phyloP scores from a whole-genome alignment of 2,888 invertebrate genomes.

The Phrixothrix hirtus region DNA sequence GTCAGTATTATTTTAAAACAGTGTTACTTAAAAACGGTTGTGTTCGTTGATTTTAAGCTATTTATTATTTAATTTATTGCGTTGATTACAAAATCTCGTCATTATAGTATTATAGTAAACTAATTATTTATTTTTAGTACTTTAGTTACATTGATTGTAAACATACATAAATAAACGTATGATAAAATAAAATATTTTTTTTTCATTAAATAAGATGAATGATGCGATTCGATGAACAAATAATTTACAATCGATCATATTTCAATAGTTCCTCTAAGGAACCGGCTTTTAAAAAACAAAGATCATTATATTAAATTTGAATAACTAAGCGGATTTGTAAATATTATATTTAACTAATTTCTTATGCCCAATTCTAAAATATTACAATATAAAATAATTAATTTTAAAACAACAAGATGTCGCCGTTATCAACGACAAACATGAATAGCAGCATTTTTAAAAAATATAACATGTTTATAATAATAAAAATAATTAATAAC shows the following conservation, averaged over 20 bases:
- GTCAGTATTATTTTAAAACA: constrained; percentile 21
- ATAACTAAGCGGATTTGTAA: no score
- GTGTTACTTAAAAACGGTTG: constrained; percentile 22
- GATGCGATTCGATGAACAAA: constrained; percentile 2
- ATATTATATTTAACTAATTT: no score
- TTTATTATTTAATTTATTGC: constrained; percentile 18
- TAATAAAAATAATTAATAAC: no score
- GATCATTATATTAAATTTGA: no score
- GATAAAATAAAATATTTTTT: no score
- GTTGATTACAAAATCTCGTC: constrained; percentile 15
- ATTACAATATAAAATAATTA: no score
- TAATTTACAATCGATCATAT: neutral
- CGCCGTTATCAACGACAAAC: no score
- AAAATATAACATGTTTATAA: no score
- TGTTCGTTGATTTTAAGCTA: constrained; percentile 19
- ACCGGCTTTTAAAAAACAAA: neutral
- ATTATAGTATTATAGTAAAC: constrained; percentile 8
- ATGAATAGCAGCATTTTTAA: no score
- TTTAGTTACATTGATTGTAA: neutral
- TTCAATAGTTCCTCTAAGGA: no score
- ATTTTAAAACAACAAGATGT: no score
- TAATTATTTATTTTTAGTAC: constrained; percentile 11
- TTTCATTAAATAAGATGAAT: neutral
- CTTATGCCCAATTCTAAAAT: no score
- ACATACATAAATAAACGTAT: neutral